Evolutionary conservation across 2,888 invertebrate genomes (phyloP).

Genomic region (Chrysodeixis includens): DNA sequence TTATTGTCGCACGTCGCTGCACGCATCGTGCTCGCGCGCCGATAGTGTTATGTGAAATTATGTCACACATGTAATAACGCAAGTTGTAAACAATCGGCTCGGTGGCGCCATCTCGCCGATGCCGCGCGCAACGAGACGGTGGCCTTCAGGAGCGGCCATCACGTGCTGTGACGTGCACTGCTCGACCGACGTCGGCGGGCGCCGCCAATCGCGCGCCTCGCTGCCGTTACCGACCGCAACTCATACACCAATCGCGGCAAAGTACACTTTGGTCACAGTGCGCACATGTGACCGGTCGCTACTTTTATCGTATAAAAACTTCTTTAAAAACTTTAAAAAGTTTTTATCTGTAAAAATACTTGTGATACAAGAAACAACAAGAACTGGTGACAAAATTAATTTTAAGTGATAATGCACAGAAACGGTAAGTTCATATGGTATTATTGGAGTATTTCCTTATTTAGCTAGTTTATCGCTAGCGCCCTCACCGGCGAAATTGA

Average conservation of each 20-base stretch:
- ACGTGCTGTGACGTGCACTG: constrained; percentile 72
- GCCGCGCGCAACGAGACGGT: constrained; percentile 27
- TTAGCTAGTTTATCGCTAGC: constrained; percentile 56
- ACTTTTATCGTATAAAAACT: constrained; percentile 49
- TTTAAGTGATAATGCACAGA: constrained; percentile 72
- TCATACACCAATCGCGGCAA: constrained; percentile 72
- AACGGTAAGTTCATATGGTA: constrained; percentile 73
- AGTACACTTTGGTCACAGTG: constrained; percentile 70
- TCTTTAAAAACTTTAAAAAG: constrained; percentile 42
- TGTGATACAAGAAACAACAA: constrained; percentile 28
- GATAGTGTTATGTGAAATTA: constrained; percentile 74
- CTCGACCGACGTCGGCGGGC: constrained; percentile 64
- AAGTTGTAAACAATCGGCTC: constrained; percentile 73
- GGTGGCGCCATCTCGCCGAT: constrained; percentile 72
- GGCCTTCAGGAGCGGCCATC: constrained; percentile 67
- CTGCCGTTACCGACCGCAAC: constrained; percentile 65
- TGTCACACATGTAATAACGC: constrained; percentile 69
- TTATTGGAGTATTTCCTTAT: constrained; percentile 47
- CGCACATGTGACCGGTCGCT: constrained; percentile 83
- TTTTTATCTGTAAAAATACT: constrained; percentile 44
- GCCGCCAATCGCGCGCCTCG: constrained; percentile 66
- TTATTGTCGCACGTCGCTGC: constrained; percentile 51
- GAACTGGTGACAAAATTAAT: constrained; percentile 36
- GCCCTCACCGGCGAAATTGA: constrained; percentile 54
- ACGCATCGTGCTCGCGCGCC: constrained; percentile 35